phyloP scores from a whole-genome alignment of 2,797 vertebrate species.

The Lepilemur ruficaudatus region DNA sequence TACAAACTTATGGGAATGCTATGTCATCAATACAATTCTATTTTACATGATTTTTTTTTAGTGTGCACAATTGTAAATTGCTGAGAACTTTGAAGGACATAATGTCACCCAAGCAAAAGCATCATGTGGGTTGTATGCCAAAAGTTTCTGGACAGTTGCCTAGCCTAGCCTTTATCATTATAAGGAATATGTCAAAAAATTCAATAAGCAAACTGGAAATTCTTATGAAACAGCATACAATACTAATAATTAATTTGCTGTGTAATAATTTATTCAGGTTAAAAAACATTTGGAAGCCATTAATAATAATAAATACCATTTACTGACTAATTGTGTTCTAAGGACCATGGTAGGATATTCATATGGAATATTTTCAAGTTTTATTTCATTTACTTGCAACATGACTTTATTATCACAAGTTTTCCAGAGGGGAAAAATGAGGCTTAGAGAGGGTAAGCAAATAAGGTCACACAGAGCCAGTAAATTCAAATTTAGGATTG shows the following conservation, averaged over 20 bases:
- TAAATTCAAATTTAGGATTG: constrained; percentile 7
- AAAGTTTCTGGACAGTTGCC: constrained; percentile 64
- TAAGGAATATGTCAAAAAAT: constrained; percentile 50
- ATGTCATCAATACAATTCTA: not conserved
- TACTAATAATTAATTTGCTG: not conserved
- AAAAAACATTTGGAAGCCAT: not conserved
- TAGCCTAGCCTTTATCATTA: constrained; percentile 55
- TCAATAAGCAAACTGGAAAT: not conserved
- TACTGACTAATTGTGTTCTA: not conserved
- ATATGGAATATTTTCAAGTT: not conserved
- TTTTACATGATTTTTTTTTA: not conserved
- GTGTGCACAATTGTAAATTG: not conserved
- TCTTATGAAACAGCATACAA: not conserved
- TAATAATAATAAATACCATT: not conserved
- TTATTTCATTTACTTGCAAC: not conserved
- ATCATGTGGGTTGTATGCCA: constrained; percentile 42
- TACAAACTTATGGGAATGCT: not conserved
- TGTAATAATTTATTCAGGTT: not conserved
- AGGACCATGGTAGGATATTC: not conserved
- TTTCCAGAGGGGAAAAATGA: not conserved
- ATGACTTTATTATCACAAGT: not conserved
- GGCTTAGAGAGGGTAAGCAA: not conserved
- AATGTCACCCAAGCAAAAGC: constrained; percentile 38
- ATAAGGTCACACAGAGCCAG: not conserved
- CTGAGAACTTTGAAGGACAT: constrained; percentile 60